phyloP scores from a whole-genome alignment of 1,140 invertebrate species.

The Brachionus calyciflorus region DNA sequence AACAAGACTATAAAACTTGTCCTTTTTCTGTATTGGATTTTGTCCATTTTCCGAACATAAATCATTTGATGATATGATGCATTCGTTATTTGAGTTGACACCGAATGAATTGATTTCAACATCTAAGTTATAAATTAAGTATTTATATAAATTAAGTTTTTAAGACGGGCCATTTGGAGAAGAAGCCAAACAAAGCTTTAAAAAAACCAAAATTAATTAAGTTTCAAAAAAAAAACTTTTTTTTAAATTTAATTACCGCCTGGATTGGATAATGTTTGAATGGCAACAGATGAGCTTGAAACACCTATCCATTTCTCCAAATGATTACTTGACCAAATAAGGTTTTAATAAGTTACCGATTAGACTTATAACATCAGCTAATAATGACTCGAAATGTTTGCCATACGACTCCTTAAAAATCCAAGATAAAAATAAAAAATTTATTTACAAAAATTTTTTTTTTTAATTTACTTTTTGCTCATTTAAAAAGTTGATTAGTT shows the following conservation, averaged over 20 bases:
- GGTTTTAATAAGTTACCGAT: conserved; percentile 26
- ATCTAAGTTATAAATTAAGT: conserved; percentile 26
- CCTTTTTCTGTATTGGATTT: background rate
- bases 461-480: conserved; percentile 11
- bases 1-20: conserved; percentile 1
- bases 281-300: too few species aligned
- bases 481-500: background rate
- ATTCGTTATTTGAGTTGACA: background rate
- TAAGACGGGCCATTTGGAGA: conserved; percentile 6
- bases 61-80: background rate
- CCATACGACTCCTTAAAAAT: background rate
- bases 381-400: conserved; percentile 10
- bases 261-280: too few species aligned
- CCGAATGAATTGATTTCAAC: conserved; percentile 17
- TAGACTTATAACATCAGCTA: conserved; percentile 29
- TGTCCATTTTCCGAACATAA: background rate
- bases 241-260: too few species aligned
- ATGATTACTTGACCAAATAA: background rate
- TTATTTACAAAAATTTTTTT: background rate
- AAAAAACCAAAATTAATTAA: too few species aligned
- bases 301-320: background rate
- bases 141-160: background rate
- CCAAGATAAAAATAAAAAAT: background rate
- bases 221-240: too few species aligned
- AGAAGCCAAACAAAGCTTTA: too few species aligned